Base-by-base conservation (phyloP, 2,888 invertebrate species). In the Zygogramma bicolorata region DNA sequence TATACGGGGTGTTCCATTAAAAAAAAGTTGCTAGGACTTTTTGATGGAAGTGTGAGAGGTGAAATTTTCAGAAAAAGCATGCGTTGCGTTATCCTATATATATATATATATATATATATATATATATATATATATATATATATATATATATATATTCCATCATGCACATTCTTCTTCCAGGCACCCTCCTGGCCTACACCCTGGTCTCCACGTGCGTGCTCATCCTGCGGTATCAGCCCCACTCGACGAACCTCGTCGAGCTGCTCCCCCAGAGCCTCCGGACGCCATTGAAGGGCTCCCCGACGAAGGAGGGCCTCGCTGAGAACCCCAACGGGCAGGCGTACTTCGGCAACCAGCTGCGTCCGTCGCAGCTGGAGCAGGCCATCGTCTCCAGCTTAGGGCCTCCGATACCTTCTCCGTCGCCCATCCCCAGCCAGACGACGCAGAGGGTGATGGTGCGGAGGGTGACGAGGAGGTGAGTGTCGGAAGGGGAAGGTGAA, bases 161-260 rank as follows among this genome's bases (percentile, higher is more conserved):
- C 29, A 2, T 5, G 8, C 15, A 2, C n/a, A n/a, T 27, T 7
- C n/a, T 18, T n/a, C 15, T 8, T 29, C 29, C 5, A 94, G 94
- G 97, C 53, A 97, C 97, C 0, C 88, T 97, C 68, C 88, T 97
- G 81, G 97, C 97, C 0, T 97, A 97, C 87, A 97, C 97, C 0
- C 87, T 97, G 80, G 97, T 97, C 0, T 96, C 97, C 1, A 95
- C 96, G 0, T 97, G 97, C 85, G 97, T 97, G 42, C 89, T 97
- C 70, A 93, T 97, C 65, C 89, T 97, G 20, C 92, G 97, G 75
- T 97, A 97, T 86, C 97, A 97, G 85, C 97, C 97, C 0, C 94
- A 95, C 81, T 92, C 95, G 65, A 95, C 94, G 40, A 97, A 95
- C 82, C 88, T 97, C 75, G 93, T 96, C 65, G 96, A 97, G 83